These are phyloP conservation scores for Mactromeris polynyma DNA, from an alignment of 2,888 invertebrate genomes.

Conservation along the genomic window DNA sequence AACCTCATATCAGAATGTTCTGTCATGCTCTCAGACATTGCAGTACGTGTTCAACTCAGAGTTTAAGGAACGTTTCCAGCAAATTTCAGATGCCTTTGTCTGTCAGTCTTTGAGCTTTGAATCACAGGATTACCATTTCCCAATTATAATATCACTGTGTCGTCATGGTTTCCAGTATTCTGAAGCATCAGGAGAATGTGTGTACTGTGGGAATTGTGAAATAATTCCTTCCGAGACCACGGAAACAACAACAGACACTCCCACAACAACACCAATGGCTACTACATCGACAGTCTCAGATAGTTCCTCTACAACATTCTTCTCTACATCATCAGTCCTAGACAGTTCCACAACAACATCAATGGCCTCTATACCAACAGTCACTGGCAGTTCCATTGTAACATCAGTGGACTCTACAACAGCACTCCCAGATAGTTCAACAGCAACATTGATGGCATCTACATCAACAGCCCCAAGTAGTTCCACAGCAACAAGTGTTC, in stretches of 20 bases:
- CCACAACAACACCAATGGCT: conserved; percentile 34
- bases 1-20: conserved; percentile 34
- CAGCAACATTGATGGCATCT: neutral
- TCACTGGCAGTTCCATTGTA: conserved; percentile 5
- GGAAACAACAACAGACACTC: conserved; percentile 14
- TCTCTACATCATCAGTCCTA: neutral
- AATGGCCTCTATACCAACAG: neutral
- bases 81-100: neutral
- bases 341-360: neutral
- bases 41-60: neutral
- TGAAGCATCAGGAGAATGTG: conserved; percentile 46
- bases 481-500: neutral
- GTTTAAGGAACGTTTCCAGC: conserved; percentile 19
- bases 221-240: conserved; percentile 17
- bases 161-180: conserved; percentile 54
- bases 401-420: conserved; percentile 1
- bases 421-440: neutral
- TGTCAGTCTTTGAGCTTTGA: conserved; percentile 47
- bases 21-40: conserved; percentile 21
- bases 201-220: conserved; percentile 54
- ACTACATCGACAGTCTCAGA: conserved; percentile 12
- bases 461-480: conserved; percentile 12
- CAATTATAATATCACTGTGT: conserved; percentile 39
- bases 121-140: conserved; percentile 30
- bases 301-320: neutral